Evolutionary conservation across 2,888 invertebrate species (phyloP).

Genomic region (Galeopsomyia nigrocyanea): DNA sequence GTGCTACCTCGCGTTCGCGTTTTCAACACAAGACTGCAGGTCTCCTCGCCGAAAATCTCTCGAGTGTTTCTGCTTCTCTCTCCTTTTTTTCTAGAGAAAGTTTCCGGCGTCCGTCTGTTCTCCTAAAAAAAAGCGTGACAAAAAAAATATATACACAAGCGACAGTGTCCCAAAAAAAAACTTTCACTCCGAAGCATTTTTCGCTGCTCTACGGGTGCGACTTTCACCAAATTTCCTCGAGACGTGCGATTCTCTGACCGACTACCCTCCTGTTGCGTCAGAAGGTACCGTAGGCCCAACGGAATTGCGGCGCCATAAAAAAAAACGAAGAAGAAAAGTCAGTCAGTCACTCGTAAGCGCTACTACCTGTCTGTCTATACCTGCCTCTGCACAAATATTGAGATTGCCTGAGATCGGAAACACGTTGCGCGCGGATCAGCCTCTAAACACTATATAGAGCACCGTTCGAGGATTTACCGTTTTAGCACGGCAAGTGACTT

Average conservation of each 20-base stretch:
- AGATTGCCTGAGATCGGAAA: conserved; percentile 42
- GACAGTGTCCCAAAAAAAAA: conserved; percentile 19
- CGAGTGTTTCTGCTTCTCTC: conserved; percentile 1
- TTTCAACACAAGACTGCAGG: conserved; percentile 35
- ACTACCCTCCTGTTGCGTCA: conserved; percentile 4
- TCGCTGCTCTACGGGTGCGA: conserved; percentile 20
- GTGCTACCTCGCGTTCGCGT: conserved; percentile 25
- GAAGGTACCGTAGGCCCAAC: conserved; percentile 35
- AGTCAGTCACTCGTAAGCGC: too few relatives aligned
- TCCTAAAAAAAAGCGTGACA: not conserved
- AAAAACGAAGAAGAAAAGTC: conserved; percentile 11
- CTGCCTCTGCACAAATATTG: conserved; percentile 43
- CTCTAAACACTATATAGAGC: too few relatives aligned
- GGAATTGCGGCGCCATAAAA: conserved; percentile 40
- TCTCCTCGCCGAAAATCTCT: conserved; percentile 14
- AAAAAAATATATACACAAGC: not conserved
- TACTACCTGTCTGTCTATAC: conserved; percentile 7
- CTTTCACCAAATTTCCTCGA: conserved; percentile 39
- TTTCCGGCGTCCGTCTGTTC: not conserved
- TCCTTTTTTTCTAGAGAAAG: conserved; percentile 38
- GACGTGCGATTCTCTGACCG: not conserved
- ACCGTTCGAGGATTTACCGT: conserved; percentile 13
- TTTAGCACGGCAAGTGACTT: conserved; percentile 23
- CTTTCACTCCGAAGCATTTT: conserved; percentile 14
- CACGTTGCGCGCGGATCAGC: conserved; percentile 30